Percentiles rank a stretch among this genome's conserved stretches.
phyloP scores from a whole-genome alignment of 2,888 invertebrate genomes.

The Temnothorax unifasciatus region DNA sequence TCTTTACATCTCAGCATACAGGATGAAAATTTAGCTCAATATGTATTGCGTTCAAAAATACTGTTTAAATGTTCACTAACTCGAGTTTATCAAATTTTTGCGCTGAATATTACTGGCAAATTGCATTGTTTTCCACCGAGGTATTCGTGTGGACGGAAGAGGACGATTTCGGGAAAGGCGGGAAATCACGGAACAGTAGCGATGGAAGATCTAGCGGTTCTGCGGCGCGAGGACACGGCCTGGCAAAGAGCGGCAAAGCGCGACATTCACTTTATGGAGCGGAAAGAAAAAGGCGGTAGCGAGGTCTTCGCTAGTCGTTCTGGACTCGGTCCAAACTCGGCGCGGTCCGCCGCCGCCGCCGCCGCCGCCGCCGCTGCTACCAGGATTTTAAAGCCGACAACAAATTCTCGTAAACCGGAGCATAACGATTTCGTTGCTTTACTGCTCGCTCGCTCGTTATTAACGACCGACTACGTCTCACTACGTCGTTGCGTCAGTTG shows the following conservation, averaged over 20 bases:
- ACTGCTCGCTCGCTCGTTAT: constrained; percentile 64
- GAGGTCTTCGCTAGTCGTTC: constrained; percentile 23
- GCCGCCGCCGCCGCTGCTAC: constrained; percentile 13
- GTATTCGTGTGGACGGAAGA: neutral
- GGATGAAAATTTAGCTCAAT: neutral
- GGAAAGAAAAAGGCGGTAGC: constrained; percentile 60
- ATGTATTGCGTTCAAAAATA: neutral
- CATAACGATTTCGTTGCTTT: constrained; percentile 55
- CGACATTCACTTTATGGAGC: constrained; percentile 75
- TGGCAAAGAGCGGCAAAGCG: constrained; percentile 69
- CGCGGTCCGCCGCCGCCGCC: constrained; percentile 3
- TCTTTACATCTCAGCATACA: neutral
- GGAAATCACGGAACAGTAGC: constrained; percentile 44
- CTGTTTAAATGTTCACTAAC: neutral
- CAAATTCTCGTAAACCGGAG: constrained; percentile 65
- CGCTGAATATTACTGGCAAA: neutral
- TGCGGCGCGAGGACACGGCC: constrained; percentile 47
- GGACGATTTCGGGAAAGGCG: constrained; percentile 43
- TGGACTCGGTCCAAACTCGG: constrained; percentile 70
- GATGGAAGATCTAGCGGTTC: constrained; percentile 5
- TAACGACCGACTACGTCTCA: constrained; percentile 43
- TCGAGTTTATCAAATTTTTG: neutral
- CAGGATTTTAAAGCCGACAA: constrained; percentile 68
- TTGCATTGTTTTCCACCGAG: neutral
- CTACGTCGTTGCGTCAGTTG: neutral